These are phyloP conservation scores for Ips typographus DNA, from an alignment of 1,140 invertebrate species.

Conservation along the genomic window DNA sequence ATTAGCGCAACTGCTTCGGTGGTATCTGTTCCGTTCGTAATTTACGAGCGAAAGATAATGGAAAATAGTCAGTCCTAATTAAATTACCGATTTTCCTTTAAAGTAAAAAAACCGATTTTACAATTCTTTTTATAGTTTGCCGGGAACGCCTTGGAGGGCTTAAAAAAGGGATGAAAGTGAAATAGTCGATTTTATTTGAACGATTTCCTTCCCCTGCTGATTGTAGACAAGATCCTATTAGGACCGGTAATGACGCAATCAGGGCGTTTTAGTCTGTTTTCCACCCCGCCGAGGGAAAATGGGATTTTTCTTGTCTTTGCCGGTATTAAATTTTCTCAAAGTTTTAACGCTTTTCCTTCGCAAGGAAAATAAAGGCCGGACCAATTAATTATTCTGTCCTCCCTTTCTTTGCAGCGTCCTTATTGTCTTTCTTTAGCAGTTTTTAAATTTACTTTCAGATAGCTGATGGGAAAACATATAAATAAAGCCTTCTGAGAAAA, in stretches of 20 bases:
- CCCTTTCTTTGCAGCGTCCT: conserved; percentile 7
- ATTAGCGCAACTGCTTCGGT: conserved; percentile 43
- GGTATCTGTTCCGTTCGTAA: conserved; percentile 34
- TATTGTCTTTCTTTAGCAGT: conserved; percentile 19
- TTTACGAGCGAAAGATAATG: conserved; percentile 38
- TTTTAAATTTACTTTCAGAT: conserved; percentile 23
- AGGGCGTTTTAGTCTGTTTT: conserved; percentile 33
- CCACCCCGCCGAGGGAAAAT: conserved; percentile 16
- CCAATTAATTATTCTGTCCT: conserved; percentile 25
- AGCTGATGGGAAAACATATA: conserved; percentile 19
- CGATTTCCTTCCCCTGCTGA: conserved; percentile 24
- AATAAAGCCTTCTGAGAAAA: conserved; percentile 6
- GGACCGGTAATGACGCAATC: conserved; percentile 34
- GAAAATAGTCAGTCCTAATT: conserved; percentile 31
- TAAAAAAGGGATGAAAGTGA: conserved; percentile 11
- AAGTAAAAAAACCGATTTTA: too few relatives aligned
- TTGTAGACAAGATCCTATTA: conserved; percentile 32
- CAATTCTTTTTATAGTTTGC: conserved; percentile 1
- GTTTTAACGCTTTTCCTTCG: conserved; percentile 30
- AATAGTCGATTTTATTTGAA: conserved; percentile 26
- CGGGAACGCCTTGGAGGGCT: conserved; percentile 1
- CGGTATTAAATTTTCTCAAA: conserved; percentile 30
- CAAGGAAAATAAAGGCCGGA: conserved; percentile 14
- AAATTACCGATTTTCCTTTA: conserved; percentile 30
- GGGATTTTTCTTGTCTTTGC: conserved; percentile 26